phyloP scores from a whole-genome alignment of 2,797 vertebrate genomes.

The Typhlichthys eigenmanni region DNA sequence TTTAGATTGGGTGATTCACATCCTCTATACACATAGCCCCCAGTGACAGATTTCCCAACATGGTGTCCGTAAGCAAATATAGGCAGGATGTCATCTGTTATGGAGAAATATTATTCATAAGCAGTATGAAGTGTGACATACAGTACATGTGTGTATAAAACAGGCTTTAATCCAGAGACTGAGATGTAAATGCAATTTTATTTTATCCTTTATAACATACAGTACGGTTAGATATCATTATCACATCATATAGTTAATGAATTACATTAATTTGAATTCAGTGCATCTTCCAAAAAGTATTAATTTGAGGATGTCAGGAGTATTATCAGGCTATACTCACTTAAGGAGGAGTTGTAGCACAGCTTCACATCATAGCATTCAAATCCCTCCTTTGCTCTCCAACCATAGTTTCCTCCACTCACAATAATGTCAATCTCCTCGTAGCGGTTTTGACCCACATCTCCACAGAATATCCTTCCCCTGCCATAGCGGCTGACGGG shows the following conservation, averaged over 20 bases:
- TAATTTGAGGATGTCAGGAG: too few species aligned
- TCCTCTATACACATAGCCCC: constrained; percentile 91
- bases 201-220: too few species aligned
- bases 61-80: constrained; percentile 94
- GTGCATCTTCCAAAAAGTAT: too few species aligned
- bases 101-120: neutral
- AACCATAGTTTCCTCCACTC: constrained; percentile 91
- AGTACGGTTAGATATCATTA: too few species aligned
- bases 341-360: constrained; percentile 88
- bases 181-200: too few species aligned
- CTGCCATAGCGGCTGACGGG: constrained; percentile 81
- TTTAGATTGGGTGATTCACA: constrained; percentile 94
- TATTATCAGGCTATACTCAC: constrained; percentile 62
- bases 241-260: too few species aligned
- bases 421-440: constrained; percentile 93
- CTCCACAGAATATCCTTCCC: constrained; percentile 92
- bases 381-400: constrained; percentile 94
- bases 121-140: too few species aligned
- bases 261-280: too few species aligned
- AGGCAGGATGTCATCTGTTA: constrained; percentile 88
- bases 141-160: too few species aligned
- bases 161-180: too few species aligned
- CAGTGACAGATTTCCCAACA: constrained; percentile 93
- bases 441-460: constrained; percentile 94
- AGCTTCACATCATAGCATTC: constrained; percentile 94